Evolutionary conservation across 2,797 vertebrate species (phyloP).

Genomic region (Ataeniobius toweri): DNA sequence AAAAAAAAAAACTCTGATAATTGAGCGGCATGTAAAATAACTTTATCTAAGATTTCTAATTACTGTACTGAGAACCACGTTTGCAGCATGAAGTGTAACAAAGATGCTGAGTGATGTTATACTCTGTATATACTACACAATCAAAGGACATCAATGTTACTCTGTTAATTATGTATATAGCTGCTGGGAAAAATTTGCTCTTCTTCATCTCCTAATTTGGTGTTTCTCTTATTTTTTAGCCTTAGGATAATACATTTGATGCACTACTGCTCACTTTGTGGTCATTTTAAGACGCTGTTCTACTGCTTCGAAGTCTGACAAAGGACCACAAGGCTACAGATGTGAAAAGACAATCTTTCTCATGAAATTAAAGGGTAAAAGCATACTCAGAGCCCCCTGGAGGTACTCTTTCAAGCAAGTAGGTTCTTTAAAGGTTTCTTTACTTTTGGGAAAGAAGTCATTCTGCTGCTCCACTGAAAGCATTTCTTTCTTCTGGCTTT

Average conservation of each 20-base stretch:
- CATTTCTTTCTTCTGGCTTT: constrained; percentile 9
- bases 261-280: constrained; percentile 29
- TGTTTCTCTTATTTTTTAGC: constrained; percentile 23
- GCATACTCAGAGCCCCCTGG: constrained; percentile 23
- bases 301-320: constrained; percentile 18
- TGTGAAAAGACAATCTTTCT: constrained; percentile 47
- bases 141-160: background rate
- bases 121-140: background rate
- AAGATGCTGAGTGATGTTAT: background rate
- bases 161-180: constrained; percentile 1
- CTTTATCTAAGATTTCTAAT: constrained; percentile 13
- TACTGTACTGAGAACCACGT: background rate
- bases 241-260: constrained; percentile 24
- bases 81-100: constrained; percentile 1
- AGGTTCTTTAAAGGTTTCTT: constrained; percentile 35
- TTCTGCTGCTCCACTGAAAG: constrained; percentile 21
- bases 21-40: constrained; percentile 7
- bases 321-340: constrained; percentile 17
- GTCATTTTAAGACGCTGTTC: constrained; percentile 27
- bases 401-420: constrained; percentile 27
- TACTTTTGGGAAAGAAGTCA: constrained; percentile 21
- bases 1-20: constrained; percentile 2
- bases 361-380: constrained; percentile 44
- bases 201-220: constrained; percentile 20
- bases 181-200: constrained; percentile 13